Percentiles rank a stretch among this genome's conserved stretches.
Evolutionary conservation across 2,888 invertebrate genomes (phyloP).

Genomic region (Drosophila anomalata): DNA sequence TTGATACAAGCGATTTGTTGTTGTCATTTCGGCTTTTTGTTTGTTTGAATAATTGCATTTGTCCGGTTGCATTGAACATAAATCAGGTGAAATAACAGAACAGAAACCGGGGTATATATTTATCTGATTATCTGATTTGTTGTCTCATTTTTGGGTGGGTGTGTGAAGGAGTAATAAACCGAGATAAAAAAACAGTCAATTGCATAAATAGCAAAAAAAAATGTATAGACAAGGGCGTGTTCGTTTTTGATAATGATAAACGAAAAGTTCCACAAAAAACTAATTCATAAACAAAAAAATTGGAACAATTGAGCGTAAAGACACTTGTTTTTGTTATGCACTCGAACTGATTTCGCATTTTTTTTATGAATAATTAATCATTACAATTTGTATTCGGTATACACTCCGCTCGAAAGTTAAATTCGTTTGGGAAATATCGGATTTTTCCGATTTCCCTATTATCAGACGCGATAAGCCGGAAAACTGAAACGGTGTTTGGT

Average conservation of each 20-base stretch:
- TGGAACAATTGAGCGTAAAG: constrained; percentile 10
- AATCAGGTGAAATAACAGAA: constrained; percentile 30
- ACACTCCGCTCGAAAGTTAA: constrained; percentile 2
- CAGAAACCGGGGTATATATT: constrained; percentile 16
- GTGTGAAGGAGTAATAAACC: constrained; percentile 36
- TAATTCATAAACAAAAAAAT: constrained; percentile 25
- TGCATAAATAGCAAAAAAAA: constrained; percentile 21
- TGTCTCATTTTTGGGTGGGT: constrained; percentile 25
- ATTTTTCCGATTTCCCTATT: constrained; percentile 14
- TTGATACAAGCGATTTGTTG: constrained; percentile 25
- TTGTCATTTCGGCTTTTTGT: constrained; percentile 5
- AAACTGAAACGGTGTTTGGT: constrained; percentile 21
- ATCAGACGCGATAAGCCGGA: constrained; percentile 17
- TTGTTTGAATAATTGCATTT: constrained; percentile 47
- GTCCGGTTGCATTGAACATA: constrained; percentile 46
- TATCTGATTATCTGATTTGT: constrained; percentile 15
- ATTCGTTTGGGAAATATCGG: neutral
- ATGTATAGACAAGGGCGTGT: constrained; percentile 27
- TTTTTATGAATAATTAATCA: neutral
- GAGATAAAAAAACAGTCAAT: constrained; percentile 35
- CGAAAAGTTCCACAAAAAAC: constrained; percentile 18
- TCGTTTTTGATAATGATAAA: constrained; percentile 41
- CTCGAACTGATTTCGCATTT: constrained; percentile 11
- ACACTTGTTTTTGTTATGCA: constrained; percentile 25
- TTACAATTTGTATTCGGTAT: constrained; percentile 11